phyloP scores from a whole-genome alignment of 1,140 invertebrate species.

The Portunus trituberculatus region DNA sequence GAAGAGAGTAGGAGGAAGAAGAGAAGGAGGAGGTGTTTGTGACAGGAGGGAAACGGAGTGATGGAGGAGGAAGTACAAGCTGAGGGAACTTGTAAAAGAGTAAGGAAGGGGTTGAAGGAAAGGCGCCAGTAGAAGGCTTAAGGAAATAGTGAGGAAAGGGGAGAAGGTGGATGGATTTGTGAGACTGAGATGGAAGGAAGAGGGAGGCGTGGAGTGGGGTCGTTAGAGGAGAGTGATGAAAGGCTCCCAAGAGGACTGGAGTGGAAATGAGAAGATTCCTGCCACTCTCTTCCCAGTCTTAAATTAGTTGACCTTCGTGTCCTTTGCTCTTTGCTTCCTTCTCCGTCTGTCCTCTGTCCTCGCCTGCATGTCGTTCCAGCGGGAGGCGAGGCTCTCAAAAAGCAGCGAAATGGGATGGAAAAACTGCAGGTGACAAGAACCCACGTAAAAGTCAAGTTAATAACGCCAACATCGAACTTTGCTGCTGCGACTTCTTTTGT shows the following conservation, averaged over 20 bases:
- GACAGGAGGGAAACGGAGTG: too few species aligned
- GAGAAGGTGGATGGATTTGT: too few species aligned
- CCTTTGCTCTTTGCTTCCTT: neutral
- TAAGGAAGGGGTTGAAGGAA: too few species aligned
- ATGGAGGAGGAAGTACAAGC: neutral
- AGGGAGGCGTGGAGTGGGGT: neutral
- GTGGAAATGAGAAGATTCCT: conserved; percentile 3
- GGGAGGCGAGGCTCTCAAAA: neutral
- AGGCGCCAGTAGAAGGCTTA: too few species aligned
- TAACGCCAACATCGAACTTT: neutral
- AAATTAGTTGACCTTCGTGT: neutral
- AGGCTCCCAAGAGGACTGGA: neutral
- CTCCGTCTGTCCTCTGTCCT: neutral
- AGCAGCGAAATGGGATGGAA: neutral
- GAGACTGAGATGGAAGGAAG: neutral
- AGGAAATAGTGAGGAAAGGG: too few species aligned
- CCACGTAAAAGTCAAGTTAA: neutral
- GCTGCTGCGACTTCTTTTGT: too few species aligned
- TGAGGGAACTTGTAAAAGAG: neutral
- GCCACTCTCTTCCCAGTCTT: neutral
- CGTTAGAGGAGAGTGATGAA: neutral
- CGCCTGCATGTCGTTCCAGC: too few species aligned
- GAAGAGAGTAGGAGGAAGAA: too few species aligned
- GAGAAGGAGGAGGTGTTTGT: too few species aligned
- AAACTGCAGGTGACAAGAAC: neutral